Base-by-base conservation (phyloP, 2,888 invertebrate genomes). In the Brassicogethes aeneus region DNA sequence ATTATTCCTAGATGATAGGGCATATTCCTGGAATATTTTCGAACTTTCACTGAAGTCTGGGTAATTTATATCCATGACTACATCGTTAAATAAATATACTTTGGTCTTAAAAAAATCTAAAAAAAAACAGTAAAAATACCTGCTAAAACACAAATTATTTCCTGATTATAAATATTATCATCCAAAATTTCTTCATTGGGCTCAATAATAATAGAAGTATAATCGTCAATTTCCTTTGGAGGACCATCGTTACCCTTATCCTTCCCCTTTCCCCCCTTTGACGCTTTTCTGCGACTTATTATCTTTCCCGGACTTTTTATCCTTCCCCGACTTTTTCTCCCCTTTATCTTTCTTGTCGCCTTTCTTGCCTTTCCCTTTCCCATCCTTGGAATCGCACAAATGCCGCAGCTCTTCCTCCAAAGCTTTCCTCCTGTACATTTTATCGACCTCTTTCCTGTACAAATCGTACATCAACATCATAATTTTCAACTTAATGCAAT, bases 401-500 rank as follows among this genome's bases (percentile, higher is more conserved):
- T 23, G 23, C 10, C 5, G 10, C 23, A 60, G 39, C 17, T 53
- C 50, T 15, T 43, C 43, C 14, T 51, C 46, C 10, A 58, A 39
- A 16, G 43, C 36, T 17, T 50, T 48, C 39, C 51, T 41, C 15
- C 42, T 50, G 35, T 50, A 43, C 42, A 51, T 52, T 37, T 47
- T 46, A 15, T 42, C 44, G 1, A 57, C 47, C 40, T 49, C 46
- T 15, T 42, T 39, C 3, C 38, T 44, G 30, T 54, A 57, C 16
- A 48, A 53, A 15, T 45, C 34, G 40, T 57, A 55, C 59, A 60
- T 57, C 0, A 46, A 44, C 37, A 59, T 51, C 29, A 57, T 49
- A 3, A 60, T 44, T 46, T 56, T 57, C 3, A 58, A 37, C 51
- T 60, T 60, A 7, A 54, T 39, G 2, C 55, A 36, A 16, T 48